phyloP scores from a whole-genome alignment of 2,888 invertebrate genomes.

The Plagodis dolabraria region DNA sequence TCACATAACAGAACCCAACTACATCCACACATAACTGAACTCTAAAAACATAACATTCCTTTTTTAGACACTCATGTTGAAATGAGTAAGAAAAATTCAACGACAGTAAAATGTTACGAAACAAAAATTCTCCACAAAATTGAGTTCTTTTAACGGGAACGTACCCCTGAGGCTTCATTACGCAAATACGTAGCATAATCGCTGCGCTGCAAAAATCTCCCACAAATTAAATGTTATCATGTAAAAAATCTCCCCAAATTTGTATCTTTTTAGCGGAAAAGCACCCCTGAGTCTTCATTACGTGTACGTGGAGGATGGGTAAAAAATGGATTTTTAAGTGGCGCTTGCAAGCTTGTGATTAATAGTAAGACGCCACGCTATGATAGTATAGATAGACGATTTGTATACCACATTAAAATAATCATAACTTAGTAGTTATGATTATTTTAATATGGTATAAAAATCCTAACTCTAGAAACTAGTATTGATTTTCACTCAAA shows the following conservation, averaged over 20 bases:
- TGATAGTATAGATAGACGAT: constrained; percentile 42
- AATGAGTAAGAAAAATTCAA: not conserved
- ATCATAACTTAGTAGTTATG: no score
- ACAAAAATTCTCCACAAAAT: constrained; percentile 2
- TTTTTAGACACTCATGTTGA: no score
- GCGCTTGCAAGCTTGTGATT: constrained; percentile 63
- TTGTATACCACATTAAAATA: not conserved
- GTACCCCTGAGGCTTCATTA: no score
- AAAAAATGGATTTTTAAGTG: constrained; percentile 74
- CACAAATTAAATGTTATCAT: constrained; percentile 23
- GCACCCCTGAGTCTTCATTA: constrained; percentile 51
- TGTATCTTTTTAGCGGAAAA: constrained; percentile 43
- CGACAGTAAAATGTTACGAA: not conserved
- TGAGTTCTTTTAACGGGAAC: no score
- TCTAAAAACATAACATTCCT: no score
- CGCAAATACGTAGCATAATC: constrained; percentile 12
- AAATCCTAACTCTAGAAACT: no score
- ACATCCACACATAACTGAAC: no score
- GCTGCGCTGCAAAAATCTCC: constrained; percentile 17
- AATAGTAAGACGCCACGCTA: constrained; percentile 65
- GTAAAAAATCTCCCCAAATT: constrained; percentile 51
- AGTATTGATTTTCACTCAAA: no score
- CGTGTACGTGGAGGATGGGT: constrained; percentile 45
- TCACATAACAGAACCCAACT: no score
- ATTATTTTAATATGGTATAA: no score